A percentile compares a stretch with the other conserved stretches of the same genome.
These are phyloP conservation scores for Nasonia giraulti DNA, from an alignment of 1,140 invertebrate genomes.

Conservation along the genomic window DNA sequence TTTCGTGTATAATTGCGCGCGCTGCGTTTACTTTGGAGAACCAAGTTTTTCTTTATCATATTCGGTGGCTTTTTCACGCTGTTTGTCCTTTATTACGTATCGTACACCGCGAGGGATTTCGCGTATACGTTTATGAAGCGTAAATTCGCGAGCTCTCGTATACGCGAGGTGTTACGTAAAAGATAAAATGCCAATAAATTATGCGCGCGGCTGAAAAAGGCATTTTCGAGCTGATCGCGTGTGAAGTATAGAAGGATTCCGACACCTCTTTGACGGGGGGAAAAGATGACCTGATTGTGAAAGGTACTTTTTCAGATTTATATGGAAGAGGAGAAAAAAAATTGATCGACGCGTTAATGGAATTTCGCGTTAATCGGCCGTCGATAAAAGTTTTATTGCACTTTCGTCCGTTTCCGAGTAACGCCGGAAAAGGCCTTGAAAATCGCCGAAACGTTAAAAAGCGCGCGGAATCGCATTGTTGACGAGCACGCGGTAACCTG, in stretches of 20 bases:
- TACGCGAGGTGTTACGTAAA: background rate
- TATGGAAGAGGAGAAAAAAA: background rate
- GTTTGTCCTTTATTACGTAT: background rate
- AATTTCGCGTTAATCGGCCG: background rate
- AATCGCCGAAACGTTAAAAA: constrained; percentile 30
- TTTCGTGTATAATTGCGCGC: background rate
- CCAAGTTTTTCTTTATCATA: background rate
- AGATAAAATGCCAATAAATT: background rate
- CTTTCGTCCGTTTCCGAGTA: background rate
- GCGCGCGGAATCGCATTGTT: constrained; percentile 5
- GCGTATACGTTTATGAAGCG: background rate
- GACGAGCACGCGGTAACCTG: constrained; percentile 28
- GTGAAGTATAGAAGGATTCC: background rate
- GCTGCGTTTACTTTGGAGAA: background rate
- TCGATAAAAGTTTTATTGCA: constrained; percentile 10
- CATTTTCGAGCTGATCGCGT: background rate
- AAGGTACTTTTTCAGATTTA: too few species aligned
- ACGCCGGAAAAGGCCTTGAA: constrained; percentile 35
- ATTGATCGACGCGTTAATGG: background rate
- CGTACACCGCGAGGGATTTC: background rate
- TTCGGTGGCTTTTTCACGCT: background rate
- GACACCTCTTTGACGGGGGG: too few species aligned
- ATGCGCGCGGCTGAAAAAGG: background rate
- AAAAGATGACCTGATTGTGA: too few species aligned
- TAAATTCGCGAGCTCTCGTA: background rate